phyloP scores from a whole-genome alignment of 1,140 invertebrate genomes.

The Lepidurus arcticus region DNA sequence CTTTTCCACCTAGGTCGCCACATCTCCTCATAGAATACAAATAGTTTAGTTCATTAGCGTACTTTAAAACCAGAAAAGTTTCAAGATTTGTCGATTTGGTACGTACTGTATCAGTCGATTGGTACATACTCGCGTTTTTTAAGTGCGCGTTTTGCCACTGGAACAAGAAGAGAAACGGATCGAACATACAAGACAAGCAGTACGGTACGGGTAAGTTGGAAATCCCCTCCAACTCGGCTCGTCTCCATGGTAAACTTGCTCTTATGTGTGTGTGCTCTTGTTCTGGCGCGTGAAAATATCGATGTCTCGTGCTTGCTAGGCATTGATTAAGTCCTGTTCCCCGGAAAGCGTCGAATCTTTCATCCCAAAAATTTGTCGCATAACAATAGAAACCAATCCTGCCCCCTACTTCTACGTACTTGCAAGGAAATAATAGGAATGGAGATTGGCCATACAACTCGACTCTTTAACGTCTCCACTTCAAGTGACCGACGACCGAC shows the following conservation, averaged over 20 bases:
- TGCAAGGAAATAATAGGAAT: no score
- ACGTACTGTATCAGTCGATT: no score
- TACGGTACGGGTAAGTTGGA: neutral
- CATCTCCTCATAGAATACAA: neutral
- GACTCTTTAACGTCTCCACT: no score
- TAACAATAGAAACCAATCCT: neutral
- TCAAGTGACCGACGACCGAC: no score
- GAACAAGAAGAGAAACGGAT: neutral
- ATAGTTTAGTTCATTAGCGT: no score
- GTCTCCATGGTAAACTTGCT: conserved; percentile 17
- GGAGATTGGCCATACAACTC: no score
- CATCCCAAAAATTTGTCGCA: neutral
- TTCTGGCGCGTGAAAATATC: conserved; percentile 19
- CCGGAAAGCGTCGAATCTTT: conserved; percentile 23
- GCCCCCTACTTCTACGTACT: no score
- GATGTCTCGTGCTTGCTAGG: neutral
- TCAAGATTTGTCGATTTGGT: no score
- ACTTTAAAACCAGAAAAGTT: no score
- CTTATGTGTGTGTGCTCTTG: neutral
- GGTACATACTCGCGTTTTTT: no score
- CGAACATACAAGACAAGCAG: neutral
- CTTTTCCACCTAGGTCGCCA: neutral
- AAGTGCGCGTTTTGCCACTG: no score
- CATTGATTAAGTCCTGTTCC: conserved; percentile 24
- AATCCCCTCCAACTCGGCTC: neutral